A percentile compares a stretch with the other conserved stretches of the same genome.
These are phyloP conservation scores for Echiichthys vipera DNA, from an alignment of 2,797 vertebrate species.

Conservation along the genomic window DNA sequence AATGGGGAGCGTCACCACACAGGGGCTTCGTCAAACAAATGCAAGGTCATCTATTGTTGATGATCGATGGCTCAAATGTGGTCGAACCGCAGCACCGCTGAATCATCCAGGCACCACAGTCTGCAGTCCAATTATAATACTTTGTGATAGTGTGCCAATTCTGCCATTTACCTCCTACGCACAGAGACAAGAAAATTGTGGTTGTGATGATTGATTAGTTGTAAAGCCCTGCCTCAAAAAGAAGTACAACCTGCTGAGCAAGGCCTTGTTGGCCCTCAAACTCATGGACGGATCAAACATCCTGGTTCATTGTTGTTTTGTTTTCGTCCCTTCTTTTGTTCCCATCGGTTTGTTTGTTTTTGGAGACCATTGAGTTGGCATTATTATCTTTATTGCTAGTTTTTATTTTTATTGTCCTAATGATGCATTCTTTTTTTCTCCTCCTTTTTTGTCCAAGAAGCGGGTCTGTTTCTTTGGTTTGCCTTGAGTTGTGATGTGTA, in stretches of 20 bases:
- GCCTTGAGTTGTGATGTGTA: too few relatives aligned
- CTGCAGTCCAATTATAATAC: slow-evolving; percentile 13
- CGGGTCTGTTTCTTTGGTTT: too few relatives aligned
- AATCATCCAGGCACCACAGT: slow-evolving; percentile 4
- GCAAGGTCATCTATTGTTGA: neutral
- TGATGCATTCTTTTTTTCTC: too few relatives aligned
- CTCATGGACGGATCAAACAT: slow-evolving; percentile 17
- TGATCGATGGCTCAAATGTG: neutral
- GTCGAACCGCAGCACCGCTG: neutral
- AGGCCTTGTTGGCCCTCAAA: slow-evolving; percentile 4
- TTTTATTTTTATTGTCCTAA: too few relatives aligned
- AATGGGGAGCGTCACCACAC: neutral
- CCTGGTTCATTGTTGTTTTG: slow-evolving; percentile 31
- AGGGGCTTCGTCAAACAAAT: neutral
- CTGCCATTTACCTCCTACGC: slow-evolving; percentile 11
- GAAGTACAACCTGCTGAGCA: slow-evolving; percentile 35
- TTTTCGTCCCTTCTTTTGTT: too few relatives aligned
- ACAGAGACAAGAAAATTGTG: neutral
- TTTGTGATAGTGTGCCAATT: neutral
- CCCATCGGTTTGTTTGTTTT: too few relatives aligned
- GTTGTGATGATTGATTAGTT: slow-evolving; percentile 1
- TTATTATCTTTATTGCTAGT: too few relatives aligned
- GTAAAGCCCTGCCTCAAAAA: slow-evolving; percentile 23
- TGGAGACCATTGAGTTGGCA: too few relatives aligned
- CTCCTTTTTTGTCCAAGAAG: too few relatives aligned